Evolutionary conservation across 1,140 invertebrate species (phyloP).

Genomic region (Drosophila asahinai): DNA sequence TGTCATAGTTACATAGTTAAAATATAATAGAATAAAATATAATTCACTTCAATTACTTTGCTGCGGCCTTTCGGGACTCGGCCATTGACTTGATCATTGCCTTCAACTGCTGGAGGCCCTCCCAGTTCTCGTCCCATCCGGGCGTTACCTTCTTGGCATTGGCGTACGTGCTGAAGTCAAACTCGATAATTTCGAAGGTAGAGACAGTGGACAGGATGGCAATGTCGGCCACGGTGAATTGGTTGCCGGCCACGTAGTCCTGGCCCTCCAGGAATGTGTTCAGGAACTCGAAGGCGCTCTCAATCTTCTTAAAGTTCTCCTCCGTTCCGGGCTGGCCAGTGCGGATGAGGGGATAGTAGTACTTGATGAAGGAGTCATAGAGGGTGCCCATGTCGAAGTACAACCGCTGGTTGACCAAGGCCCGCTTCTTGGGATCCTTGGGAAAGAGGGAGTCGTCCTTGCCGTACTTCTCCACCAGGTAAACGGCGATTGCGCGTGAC

Average conservation of each 20-base stretch:
- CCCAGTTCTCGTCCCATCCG: slow-evolving; percentile 90
- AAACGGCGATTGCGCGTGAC: slow-evolving; percentile 67
- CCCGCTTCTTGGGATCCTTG: slow-evolving; percentile 86
- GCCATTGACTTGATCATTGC: not conserved
- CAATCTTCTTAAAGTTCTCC: slow-evolving; percentile 88
- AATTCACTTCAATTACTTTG: not conserved
- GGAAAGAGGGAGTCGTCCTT: slow-evolving; percentile 87
- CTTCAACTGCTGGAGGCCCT: slow-evolving; percentile 78
- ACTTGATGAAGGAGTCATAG: slow-evolving; percentile 80
- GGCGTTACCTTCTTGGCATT: slow-evolving; percentile 90
- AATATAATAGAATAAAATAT: too few relatives aligned
- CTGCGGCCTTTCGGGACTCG: not conserved
- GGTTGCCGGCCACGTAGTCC: slow-evolving; percentile 88
- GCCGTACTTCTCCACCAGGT: slow-evolving; percentile 69
- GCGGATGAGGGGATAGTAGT: slow-evolving; percentile 90
- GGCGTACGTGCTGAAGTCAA: slow-evolving; percentile 88
- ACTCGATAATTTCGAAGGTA: slow-evolving; percentile 87
- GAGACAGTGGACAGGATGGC: slow-evolving; percentile 87
- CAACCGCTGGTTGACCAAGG: slow-evolving; percentile 86
- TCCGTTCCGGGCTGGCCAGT: slow-evolving; percentile 86
- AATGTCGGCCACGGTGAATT: slow-evolving; percentile 91
- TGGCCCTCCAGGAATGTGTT: slow-evolving; percentile 88
- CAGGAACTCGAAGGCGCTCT: slow-evolving; percentile 87
- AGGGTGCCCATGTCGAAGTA: slow-evolving; percentile 87
- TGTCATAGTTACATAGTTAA: not conserved